Evolutionary conservation across 1,140 invertebrate genomes (phyloP).

Genomic region (Elymnias hypermnestra): DNA sequence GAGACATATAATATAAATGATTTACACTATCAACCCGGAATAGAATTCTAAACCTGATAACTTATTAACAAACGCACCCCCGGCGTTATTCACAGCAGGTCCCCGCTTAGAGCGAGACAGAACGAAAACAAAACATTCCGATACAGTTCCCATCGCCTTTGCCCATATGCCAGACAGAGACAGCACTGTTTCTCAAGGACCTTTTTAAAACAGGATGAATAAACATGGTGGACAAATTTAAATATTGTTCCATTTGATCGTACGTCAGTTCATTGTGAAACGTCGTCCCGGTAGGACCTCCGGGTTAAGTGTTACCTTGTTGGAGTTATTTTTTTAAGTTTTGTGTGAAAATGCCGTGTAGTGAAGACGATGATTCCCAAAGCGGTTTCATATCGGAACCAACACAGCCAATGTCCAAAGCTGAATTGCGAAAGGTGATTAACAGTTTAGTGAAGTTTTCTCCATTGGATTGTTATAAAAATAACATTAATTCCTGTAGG

Average conservation of each 20-base stretch:
- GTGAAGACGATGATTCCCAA: slow-evolving; percentile 68
- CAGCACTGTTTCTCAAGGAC: slow-evolving; percentile 25
- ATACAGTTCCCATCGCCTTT: slow-evolving; percentile 63
- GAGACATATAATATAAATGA: too few relatives aligned
- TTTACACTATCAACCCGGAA: slow-evolving; percentile 22
- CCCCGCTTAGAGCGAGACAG: slow-evolving; percentile 52
- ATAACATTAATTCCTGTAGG: too few relatives aligned
- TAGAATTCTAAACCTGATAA: slow-evolving; percentile 34
- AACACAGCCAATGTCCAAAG: slow-evolving; percentile 53
- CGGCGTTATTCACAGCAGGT: slow-evolving; percentile 54
- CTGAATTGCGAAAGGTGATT: slow-evolving; percentile 63
- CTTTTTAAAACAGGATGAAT: slow-evolving; percentile 38
- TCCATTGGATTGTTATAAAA: too few relatives aligned
- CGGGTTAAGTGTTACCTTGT: slow-evolving; percentile 17
- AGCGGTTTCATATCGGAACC: slow-evolving; percentile 51
- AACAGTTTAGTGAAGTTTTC: neutral
- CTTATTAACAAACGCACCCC: slow-evolving; percentile 26
- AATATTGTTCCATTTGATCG: slow-evolving; percentile 46
- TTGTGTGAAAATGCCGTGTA: slow-evolving; percentile 56
- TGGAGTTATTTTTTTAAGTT: too few relatives aligned
- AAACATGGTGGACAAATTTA: slow-evolving; percentile 50
- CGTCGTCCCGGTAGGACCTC: slow-evolving; percentile 28
- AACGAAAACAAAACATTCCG: slow-evolving; percentile 74
- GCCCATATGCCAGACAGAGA: slow-evolving; percentile 33
- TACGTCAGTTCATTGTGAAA: slow-evolving; percentile 32